Percentiles rank a stretch among this genome's conserved stretches.
These are phyloP conservation scores for Ctenodactylus gundi DNA, from an alignment of 2,113 vertebrate genomes.

Conservation along the genomic window DNA sequence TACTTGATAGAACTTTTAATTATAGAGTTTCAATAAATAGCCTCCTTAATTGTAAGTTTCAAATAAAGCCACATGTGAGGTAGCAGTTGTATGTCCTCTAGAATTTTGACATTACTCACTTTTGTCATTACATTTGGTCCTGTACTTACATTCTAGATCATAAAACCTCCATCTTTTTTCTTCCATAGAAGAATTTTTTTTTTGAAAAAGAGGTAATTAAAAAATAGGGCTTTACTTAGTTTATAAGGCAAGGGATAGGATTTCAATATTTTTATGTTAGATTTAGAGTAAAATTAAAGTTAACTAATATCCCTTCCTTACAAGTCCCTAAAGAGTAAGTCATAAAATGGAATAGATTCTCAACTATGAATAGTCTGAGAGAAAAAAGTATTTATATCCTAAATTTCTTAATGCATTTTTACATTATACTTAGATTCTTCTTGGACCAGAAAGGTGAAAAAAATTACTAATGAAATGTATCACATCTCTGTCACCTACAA, in stretches of 20 bases:
- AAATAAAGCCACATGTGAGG: not conserved
- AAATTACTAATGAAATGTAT: not conserved
- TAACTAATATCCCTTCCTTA: constrained; percentile 48
- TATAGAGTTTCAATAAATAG: constrained; percentile 23
- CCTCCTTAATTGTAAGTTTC: constrained; percentile 35
- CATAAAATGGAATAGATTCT: constrained; percentile 70
- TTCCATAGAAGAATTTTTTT: constrained; percentile 1
- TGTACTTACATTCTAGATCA: constrained; percentile 26
- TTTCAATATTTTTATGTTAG: constrained; percentile 56
- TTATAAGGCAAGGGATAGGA: constrained; percentile 33
- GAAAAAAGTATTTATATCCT: not conserved
- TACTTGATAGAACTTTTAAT: constrained; percentile 29
- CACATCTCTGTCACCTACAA: not conserved
- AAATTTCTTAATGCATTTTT: constrained; percentile 23
- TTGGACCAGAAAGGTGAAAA: not conserved
- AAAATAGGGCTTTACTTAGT: constrained; percentile 39
- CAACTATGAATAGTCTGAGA: constrained; percentile 9
- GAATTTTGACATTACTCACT: not conserved
- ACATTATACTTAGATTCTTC: not conserved
- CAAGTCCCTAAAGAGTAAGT: constrained; percentile 53
- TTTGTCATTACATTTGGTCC: not conserved
- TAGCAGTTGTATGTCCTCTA: not conserved
- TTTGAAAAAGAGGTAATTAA: not conserved
- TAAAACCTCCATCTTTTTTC: not conserved
- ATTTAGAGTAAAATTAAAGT: constrained; percentile 58